A percentile compares a stretch with the other conserved stretches of the same genome.
These are phyloP conservation scores for Xerus inauris DNA, from an alignment of 2,113 vertebrate genomes.

Conservation along the genomic window DNA sequence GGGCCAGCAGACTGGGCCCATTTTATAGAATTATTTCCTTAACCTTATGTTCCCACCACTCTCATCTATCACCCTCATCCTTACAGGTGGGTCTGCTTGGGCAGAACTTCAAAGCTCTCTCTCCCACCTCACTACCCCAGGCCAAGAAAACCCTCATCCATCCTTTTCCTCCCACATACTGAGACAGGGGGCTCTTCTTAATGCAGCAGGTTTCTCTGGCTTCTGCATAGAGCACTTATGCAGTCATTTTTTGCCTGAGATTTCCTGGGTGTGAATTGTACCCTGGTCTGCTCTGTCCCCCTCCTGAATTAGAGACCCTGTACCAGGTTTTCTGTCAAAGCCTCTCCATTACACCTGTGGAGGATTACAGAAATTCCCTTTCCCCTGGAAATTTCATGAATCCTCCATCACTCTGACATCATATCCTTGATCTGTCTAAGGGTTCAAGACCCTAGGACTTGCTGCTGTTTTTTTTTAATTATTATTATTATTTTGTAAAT, in stretches of 20 bases:
- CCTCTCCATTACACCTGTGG: neutral
- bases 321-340: neutral
- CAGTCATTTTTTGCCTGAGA: neutral
- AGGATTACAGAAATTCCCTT: neutral
- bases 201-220: neutral
- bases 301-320: neutral
- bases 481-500: neutral
- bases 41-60: too few relatives aligned
- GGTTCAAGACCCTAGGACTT: neutral
- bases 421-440: neutral
- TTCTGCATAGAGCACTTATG: neutral
- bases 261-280: neutral
- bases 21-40: too few relatives aligned
- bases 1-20: too few relatives aligned
- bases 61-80: neutral
- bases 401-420: neutral
- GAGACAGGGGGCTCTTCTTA: neutral
- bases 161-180: neutral
- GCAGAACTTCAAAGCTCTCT: neutral
- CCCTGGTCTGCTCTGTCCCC: neutral
- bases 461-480: neutral
- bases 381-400: neutral
- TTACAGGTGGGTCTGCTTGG: neutral
- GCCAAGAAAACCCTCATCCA: neutral
- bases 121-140: neutral